phyloP scores from a whole-genome alignment of 2,888 invertebrate genomes.

The Caenorhabditis angaria region DNA sequence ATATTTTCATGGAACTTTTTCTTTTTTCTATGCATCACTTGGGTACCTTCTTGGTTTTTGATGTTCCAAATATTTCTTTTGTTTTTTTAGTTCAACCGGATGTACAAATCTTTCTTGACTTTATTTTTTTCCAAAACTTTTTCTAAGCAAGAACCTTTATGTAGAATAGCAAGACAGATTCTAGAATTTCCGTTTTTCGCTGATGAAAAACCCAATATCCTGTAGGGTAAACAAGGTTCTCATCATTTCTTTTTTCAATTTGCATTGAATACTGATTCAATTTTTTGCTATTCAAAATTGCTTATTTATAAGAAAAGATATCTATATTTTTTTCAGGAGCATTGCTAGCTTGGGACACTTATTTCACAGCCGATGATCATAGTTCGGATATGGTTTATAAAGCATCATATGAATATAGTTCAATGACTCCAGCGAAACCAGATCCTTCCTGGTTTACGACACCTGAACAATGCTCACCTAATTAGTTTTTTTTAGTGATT shows the following conservation, averaged over 20 bases:
- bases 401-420: conserved; percentile 46
- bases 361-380: conserved; percentile 44
- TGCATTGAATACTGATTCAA: conserved; percentile 23
- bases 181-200: not conserved
- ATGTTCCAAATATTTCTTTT: no score
- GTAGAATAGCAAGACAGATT: not conserved
- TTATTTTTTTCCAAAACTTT: not conserved
- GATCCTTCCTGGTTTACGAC: conserved; percentile 33
- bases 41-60: no score
- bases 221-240: not conserved
- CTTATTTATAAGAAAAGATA: no score
- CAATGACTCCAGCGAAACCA: conserved; percentile 29
- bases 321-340: conserved; percentile 50
- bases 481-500: not conserved
- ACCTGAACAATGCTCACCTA: conserved; percentile 31
- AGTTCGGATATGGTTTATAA: conserved; percentile 35
- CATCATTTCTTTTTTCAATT: not conserved
- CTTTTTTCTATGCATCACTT: no score
- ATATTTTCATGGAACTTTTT: no score
- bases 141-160: not conserved
- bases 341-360: conserved; percentile 54
- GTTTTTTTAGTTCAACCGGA: no score
- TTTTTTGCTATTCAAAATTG: conserved; percentile 8
- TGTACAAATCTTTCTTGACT: no score
- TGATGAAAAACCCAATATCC: not conserved